Percentiles rank a stretch among this genome's conserved stretches.
These are phyloP conservation scores for Sympetrum striolatum DNA, from an alignment of 2,888 invertebrate species.

Conservation along the genomic window DNA sequence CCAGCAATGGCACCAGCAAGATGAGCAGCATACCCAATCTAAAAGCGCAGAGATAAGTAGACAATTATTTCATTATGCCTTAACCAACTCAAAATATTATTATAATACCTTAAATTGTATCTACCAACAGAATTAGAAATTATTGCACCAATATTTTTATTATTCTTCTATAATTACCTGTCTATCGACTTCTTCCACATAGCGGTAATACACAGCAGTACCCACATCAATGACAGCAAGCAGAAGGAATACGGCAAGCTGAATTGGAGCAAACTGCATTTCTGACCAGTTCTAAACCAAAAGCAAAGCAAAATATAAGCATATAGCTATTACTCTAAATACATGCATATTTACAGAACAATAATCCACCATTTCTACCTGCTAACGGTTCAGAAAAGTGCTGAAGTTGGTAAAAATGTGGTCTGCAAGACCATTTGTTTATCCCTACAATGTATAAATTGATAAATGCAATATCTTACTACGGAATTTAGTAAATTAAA, in stretches of 20 bases:
- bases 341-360: too few species aligned
- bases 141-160: too few species aligned
- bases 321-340: too few species aligned
- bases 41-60: constrained; percentile 46
- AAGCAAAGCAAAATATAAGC: background rate
- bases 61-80: background rate
- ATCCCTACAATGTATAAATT: too few species aligned
- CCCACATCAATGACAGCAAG: constrained; percentile 86
- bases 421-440: too few species aligned
- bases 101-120: background rate
- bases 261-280: constrained; percentile 92
- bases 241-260: constrained; percentile 81
- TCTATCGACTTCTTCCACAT: constrained; percentile 72
- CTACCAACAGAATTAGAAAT: too few species aligned
- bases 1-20: constrained; percentile 91
- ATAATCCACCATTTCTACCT: too few species aligned
- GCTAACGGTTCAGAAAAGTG: too few species aligned
- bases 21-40: constrained; percentile 94
- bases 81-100: background rate
- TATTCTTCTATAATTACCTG: constrained; percentile 54
- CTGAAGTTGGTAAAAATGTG: too few species aligned
- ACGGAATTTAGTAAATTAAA: too few species aligned
- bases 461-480: too few species aligned
- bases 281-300: constrained; percentile 88
- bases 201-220: constrained; percentile 88